Evolutionary conservation across 2,797 vertebrate species (phyloP), one percentile per base, ranked within the genome.

Genomic region (Sphaeramia orbicularis): DNA sequence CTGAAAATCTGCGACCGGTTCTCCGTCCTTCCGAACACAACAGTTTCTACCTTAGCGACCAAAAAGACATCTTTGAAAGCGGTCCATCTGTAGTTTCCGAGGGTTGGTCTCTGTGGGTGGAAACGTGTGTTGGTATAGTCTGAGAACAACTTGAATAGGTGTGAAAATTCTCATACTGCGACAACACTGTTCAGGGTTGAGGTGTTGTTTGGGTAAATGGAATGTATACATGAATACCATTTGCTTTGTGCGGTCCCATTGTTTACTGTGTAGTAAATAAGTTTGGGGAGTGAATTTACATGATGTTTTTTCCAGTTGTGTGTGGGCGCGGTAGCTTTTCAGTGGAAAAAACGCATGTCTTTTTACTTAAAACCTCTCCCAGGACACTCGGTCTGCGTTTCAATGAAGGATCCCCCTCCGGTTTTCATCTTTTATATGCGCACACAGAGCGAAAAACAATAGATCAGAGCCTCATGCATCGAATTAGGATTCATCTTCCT

Each of bases 341-440:
- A 19, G 30, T 40, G 30, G n/a, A n/a, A 67, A 65, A 82, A 78
- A 83, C 62, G 71, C 63, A 56, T 37, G 53, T 53, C 51, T 53
- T 16, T 30, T 54, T 54, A 45, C 67, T 75, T 59, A 32, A 43
- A 68, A 41, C 44, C 55, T 62, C 67, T 65, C 27, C 12, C 42
- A 41, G 64, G 71, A 43, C 42, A 24, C 57, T 64, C 16, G 16
- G 7, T 53, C 32, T 47, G 45, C 15, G 19, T 36, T 42, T 21
- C 38, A 27, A 49, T 27, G 52, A 21, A 24, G 57, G 30, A 38
- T 44, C 43, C 55, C 57, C 37, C 60, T 36, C 19, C 32, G 4
- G 2, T 4, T 4, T 21, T 21, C 65, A 24, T 13, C 32, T 49
- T 48, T 56, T 42, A 37, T 37, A 36, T 9, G 27, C 40, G 30